Conservation (phyloP, 2,113 vertebrate species). For the Chrysochloris asiatica region DNA sequence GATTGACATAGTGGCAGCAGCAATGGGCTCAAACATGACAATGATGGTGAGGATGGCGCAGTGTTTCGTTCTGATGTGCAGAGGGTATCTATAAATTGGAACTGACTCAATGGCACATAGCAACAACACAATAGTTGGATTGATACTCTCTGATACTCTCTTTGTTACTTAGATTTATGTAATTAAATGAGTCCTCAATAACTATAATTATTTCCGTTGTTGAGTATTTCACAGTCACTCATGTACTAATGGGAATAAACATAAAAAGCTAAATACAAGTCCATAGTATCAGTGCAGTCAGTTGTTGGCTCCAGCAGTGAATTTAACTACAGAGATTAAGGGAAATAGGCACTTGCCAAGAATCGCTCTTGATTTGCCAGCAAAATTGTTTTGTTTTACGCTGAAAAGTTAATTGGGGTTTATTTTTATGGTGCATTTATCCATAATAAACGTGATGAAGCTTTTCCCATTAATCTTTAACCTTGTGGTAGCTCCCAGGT, state of each 20-base stretch:
- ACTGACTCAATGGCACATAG: too few species aligned
- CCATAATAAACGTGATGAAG: not conserved
- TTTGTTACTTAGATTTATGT: not conserved
- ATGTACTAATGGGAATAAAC: not conserved
- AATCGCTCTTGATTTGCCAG: constrained; percentile 11
- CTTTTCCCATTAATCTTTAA: constrained; percentile 1
- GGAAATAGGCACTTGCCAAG: constrained; percentile 1
- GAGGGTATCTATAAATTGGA: too few species aligned
- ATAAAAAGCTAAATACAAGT: not conserved
- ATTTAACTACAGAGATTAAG: not conserved
- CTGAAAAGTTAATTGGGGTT: not conserved
- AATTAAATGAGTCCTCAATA: not conserved
- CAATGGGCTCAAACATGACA: too few species aligned
- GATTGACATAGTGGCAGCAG: too few species aligned
- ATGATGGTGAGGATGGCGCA: too few species aligned
- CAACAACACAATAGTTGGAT: too few species aligned
- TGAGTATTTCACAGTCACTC: not conserved
- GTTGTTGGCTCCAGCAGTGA: not conserved
- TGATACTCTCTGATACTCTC: not conserved
- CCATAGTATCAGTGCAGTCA: not conserved
- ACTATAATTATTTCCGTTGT: not conserved
- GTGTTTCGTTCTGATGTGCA: too few species aligned
- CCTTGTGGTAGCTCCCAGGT: not conserved
- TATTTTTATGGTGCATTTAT: not conserved
- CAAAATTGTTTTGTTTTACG: not conserved